Percentiles rank a stretch among this genome's conserved stretches.
Conservation (phyloP, 2,797 vertebrate species). For the Lithobates sylvaticus region DNA sequence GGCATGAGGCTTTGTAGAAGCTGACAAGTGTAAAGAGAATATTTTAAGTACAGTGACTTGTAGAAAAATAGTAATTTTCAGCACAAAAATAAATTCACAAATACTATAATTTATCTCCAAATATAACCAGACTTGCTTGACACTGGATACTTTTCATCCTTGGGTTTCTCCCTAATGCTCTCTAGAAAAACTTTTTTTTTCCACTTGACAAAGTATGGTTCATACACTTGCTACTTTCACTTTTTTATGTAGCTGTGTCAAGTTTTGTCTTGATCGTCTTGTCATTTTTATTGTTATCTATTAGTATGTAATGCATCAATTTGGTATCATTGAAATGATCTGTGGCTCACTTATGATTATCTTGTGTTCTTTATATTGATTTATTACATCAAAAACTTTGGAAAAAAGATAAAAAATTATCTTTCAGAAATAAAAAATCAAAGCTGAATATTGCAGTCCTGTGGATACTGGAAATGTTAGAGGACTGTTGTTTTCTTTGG, state of each 20-base stretch:
- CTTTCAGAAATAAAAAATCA: too few species aligned
- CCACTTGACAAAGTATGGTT: constrained; percentile 3
- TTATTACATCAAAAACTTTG: not conserved
- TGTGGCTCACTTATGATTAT: not conserved
- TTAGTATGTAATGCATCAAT: not conserved
- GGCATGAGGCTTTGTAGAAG: constrained; percentile 32
- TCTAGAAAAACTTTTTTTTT: constrained; percentile 44
- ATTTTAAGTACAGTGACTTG: constrained; percentile 54
- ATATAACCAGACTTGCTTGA: constrained; percentile 40
- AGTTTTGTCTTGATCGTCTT: not conserved
- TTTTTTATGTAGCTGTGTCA: not conserved
- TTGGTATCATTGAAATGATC: not conserved
- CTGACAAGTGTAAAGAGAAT: constrained; percentile 55
- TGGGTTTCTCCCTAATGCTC: constrained; percentile 40
- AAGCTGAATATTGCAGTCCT: too few species aligned
- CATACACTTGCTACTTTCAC: not conserved
- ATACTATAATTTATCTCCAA: constrained; percentile 63
- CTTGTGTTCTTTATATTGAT: not conserved
- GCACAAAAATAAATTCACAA: constrained; percentile 55
- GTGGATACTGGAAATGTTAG: too few species aligned
- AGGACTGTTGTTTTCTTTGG: too few species aligned
- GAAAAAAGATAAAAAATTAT: too few species aligned
- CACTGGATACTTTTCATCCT: constrained; percentile 30
- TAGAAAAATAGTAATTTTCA: constrained; percentile 62
- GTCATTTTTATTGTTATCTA: not conserved